A percentile compares a stretch with the other conserved stretches of the same genome.
phyloP scores from a whole-genome alignment of 2,888 invertebrate species.

The Aplocera efformata region DNA sequence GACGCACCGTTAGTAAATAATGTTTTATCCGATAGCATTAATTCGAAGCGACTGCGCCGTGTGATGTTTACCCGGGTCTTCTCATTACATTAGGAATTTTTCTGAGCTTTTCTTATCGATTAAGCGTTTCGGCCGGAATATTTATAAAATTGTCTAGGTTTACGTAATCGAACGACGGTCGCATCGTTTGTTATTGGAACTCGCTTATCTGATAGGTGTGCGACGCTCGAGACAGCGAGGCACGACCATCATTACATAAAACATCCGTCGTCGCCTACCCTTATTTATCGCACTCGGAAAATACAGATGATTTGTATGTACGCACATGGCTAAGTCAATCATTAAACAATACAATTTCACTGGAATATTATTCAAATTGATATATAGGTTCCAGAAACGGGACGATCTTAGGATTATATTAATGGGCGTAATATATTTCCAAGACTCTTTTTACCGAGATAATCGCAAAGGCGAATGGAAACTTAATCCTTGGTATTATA shows the following conservation, averaged over 20 bases:
- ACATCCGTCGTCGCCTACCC: slow-evolving; percentile 29
- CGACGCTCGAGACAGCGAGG: slow-evolving; percentile 30
- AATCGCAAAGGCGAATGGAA: slow-evolving; percentile 6
- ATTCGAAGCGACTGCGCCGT: slow-evolving; percentile 59
- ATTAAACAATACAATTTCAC: slow-evolving; percentile 18
- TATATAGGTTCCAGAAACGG: slow-evolving; percentile 27
- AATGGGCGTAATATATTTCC: slow-evolving; percentile 6
- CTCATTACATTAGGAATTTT: slow-evolving; percentile 57
- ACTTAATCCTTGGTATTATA: slow-evolving; percentile 1
- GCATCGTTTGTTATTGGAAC: slow-evolving; percentile 52
- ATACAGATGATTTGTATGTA: slow-evolving; percentile 21
- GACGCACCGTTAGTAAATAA: slow-evolving; percentile 52
- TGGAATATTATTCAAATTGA: slow-evolving; percentile 26
- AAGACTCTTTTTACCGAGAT: slow-evolving; percentile 6
- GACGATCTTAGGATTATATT: slow-evolving; percentile 12
- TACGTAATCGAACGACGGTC: slow-evolving; percentile 65
- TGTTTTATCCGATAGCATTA: slow-evolving; percentile 52
- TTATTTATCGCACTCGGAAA: slow-evolving; percentile 29
- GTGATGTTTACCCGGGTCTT: slow-evolving; percentile 56
- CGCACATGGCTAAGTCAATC: slow-evolving; percentile 13
- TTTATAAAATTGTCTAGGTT: slow-evolving; percentile 62
- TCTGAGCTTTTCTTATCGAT: slow-evolving; percentile 60
- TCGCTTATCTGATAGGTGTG: slow-evolving; percentile 50
- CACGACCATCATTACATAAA: slow-evolving; percentile 48
- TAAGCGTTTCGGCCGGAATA: slow-evolving; percentile 45